Conservation (phyloP, 2,113 vertebrate genomes). For the Pseudorectes ferrugineus region DNA sequence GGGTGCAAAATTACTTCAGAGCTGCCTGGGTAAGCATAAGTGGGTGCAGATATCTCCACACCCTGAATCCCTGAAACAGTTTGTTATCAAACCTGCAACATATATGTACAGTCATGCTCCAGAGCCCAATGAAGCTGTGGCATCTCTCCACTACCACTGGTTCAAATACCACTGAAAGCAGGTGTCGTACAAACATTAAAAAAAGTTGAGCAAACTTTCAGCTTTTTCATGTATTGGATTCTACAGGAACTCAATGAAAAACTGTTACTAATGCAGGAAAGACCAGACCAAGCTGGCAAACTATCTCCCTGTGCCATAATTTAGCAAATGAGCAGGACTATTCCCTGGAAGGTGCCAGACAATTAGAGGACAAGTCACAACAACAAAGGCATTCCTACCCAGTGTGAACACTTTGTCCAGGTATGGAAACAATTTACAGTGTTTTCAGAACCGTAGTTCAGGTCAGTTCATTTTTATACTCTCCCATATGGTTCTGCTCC, state of each 20-base stretch:
- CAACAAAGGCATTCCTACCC: background rate
- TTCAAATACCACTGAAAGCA: background rate
- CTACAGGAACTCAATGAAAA: background rate
- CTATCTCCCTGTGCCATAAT: background rate
- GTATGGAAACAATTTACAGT: constrained; percentile 55
- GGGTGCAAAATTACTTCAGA: background rate
- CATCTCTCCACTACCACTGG: background rate
- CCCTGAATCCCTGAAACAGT: background rate
- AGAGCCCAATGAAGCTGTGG: background rate
- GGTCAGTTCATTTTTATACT: constrained; percentile 59
- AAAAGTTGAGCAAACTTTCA: background rate
- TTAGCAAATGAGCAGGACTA: background rate
- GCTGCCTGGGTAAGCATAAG: background rate
- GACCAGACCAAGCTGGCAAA: background rate
- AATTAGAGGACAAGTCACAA: constrained; percentile 25
- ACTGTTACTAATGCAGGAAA: background rate
- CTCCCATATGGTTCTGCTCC: constrained; percentile 35
- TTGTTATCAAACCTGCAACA: background rate
- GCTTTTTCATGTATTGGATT: background rate
- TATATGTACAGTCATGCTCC: rapidly evolving
- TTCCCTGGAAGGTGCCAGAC: background rate
- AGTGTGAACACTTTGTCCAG: constrained; percentile 26
- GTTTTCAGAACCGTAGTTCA: constrained; percentile 44
- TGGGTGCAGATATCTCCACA: background rate
- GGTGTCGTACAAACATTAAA: background rate